Evolutionary conservation across 30 jellyfish, hydroid and myxozoan genomes (phyloP).

Genomic region (Nemopilema nomurai): DNA sequence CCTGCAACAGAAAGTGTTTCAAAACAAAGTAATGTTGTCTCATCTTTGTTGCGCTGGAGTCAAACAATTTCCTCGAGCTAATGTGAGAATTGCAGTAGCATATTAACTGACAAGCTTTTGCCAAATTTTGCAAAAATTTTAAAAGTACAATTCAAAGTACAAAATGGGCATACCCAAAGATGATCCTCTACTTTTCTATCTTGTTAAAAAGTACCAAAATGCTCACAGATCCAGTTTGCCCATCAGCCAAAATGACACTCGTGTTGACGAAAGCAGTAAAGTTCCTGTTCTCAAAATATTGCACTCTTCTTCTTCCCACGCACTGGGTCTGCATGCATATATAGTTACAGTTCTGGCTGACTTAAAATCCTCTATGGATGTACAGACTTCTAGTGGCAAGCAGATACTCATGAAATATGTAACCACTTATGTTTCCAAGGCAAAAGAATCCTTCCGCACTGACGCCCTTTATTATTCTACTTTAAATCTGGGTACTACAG

Average conservation of each 20-base stretch:
- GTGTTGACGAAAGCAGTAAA: not conserved
- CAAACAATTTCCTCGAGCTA: not conserved
- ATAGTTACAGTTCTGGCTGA: not conserved
- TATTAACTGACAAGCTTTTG: not conserved
- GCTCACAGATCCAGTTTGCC: slow-evolving; percentile 14
- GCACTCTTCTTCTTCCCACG: not conserved
- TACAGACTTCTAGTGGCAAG: not conserved
- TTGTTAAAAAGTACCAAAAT: not conserved
- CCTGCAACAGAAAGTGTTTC: not conserved
- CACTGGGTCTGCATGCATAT: not conserved
- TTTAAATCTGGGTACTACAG: not conserved
- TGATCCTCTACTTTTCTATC: not conserved
- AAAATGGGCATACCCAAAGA: slow-evolving; percentile 1
- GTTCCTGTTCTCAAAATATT: not conserved
- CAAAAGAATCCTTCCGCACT: not conserved
- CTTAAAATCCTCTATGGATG: slow-evolving; percentile 28
- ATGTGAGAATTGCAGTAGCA: not conserved
- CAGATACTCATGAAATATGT: slow-evolving; percentile 11
- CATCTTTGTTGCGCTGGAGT: not conserved
- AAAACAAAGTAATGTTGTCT: not conserved
- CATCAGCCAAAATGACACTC: not conserved
- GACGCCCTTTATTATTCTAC: not conserved
- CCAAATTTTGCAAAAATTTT: not conserved
- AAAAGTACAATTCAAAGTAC: not conserved
- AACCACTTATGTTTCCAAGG: slow-evolving; percentile 8